Conservation (phyloP, 2,797 vertebrate genomes). For the Adelosebastes latens region DNA sequence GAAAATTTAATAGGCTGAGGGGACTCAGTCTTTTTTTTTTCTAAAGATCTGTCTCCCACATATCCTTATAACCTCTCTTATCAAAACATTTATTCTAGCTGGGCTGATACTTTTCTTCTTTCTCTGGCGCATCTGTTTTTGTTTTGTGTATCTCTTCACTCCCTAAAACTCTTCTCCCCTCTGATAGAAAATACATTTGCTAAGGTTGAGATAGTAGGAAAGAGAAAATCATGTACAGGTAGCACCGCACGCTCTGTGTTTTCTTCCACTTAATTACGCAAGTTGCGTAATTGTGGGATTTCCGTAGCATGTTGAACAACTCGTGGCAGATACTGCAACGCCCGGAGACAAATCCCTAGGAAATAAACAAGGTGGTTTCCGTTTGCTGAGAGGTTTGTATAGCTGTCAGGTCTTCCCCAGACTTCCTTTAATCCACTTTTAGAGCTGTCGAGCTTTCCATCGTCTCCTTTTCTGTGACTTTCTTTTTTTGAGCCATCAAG, state of each 20-base stretch:
- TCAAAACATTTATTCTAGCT: constrained; percentile 44
- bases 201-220: background rate
- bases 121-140: constrained; percentile 32
- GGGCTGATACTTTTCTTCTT: constrained; percentile 5
- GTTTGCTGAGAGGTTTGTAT: constrained; percentile 25
- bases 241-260: background rate
- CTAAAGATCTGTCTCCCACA: background rate
- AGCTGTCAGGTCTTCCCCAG: constrained; percentile 49
- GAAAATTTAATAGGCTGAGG: constrained; percentile 39
- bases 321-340: constrained; percentile 43
- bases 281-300: constrained; percentile 71
- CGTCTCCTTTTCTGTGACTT: constrained; percentile 22
- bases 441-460: constrained; percentile 32
- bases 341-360: constrained; percentile 50
- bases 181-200: background rate
- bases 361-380: constrained; percentile 61
- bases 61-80: constrained; percentile 32
- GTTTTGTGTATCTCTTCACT: constrained; percentile 22
- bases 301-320: constrained; percentile 49
- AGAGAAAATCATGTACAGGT: constrained; percentile 24
- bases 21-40: constrained; percentile 1
- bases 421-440: constrained; percentile 54
- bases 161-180: background rate
- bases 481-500: constrained; percentile 14
- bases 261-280: constrained; percentile 38